These are phyloP conservation scores for Acipenser ruthenus DNA, from an alignment of 2,797 vertebrate species.

Conservation along the genomic window DNA sequence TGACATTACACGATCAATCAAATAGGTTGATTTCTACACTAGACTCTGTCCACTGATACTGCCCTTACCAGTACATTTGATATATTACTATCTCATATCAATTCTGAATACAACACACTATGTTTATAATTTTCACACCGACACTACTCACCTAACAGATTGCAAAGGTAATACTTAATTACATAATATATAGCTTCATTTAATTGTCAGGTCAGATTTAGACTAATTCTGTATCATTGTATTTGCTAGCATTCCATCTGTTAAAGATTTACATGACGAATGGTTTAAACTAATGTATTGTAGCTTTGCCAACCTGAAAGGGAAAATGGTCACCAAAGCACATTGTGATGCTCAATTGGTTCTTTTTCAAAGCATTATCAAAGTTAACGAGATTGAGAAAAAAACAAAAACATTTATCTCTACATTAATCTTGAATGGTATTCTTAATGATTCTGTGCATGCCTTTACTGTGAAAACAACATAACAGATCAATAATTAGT, in stretches of 20 bases:
- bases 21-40: too few species aligned
- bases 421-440: constrained; percentile 9
- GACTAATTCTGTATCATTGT: constrained; percentile 56
- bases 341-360: constrained; percentile 8
- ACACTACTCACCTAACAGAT: constrained; percentile 39
- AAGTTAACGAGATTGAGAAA: too few species aligned
- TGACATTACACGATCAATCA: too few species aligned
- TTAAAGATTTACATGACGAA: constrained; percentile 52
- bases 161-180: constrained; percentile 46
- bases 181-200: constrained; percentile 64
- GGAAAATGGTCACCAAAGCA: constrained; percentile 36
- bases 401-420: constrained; percentile 32
- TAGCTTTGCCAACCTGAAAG: constrained; percentile 25
- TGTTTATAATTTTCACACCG: constrained; percentile 51
- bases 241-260: constrained; percentile 57
- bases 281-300: constrained; percentile 55
- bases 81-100: constrained; percentile 20
- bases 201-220: constrained; percentile 64
- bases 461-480: constrained; percentile 46
- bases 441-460: constrained; percentile 32
- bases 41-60: too few species aligned
- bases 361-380: too few species aligned
- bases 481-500: constrained; percentile 43
- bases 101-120: constrained; percentile 4
- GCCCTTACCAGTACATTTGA: constrained; percentile 25